phyloP scores from a whole-genome alignment of 2,113 vertebrate species.

The Spermophilus dauricus region DNA sequence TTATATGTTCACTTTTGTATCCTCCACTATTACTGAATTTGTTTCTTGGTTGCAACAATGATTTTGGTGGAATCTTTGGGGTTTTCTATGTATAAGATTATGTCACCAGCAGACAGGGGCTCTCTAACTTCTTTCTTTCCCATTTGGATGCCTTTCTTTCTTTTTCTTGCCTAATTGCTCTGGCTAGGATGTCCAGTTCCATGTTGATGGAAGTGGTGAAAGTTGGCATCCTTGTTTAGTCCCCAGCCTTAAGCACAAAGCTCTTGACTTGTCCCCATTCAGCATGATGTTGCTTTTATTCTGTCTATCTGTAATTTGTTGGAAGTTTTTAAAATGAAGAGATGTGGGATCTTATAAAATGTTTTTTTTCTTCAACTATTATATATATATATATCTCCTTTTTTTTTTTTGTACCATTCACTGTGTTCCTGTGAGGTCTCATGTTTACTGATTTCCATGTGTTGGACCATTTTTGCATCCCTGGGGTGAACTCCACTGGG shows the following conservation, averaged over 20 bases:
- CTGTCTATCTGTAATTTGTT: neutral
- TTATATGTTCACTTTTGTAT: neutral
- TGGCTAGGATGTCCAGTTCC: neutral
- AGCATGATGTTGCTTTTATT: no score
- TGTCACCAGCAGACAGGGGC: no score
- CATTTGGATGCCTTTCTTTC: neutral
- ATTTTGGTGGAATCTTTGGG: neutral
- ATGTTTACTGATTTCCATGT: neutral
- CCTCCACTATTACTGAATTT: neutral
- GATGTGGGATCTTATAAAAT: neutral
- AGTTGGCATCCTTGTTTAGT: neutral
- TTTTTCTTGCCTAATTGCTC: neutral
- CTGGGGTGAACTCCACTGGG: neutral
- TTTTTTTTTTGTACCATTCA: no score
- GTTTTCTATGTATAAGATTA: no score
- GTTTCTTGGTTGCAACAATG: neutral
- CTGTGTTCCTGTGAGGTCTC: no score
- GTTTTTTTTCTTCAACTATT: no score
- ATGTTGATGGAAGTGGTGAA: no score
- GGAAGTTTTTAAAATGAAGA: neutral
- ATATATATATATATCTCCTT: no score
- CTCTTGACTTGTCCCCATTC: neutral
- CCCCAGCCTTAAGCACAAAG: neutral
- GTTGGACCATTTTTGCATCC: no score
- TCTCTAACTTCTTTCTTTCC: neutral